Evolutionary conservation across 2,888 invertebrate species (phyloP), one percentile per base, ranked within the genome.

Genomic region (Smittia sp.): DNA sequence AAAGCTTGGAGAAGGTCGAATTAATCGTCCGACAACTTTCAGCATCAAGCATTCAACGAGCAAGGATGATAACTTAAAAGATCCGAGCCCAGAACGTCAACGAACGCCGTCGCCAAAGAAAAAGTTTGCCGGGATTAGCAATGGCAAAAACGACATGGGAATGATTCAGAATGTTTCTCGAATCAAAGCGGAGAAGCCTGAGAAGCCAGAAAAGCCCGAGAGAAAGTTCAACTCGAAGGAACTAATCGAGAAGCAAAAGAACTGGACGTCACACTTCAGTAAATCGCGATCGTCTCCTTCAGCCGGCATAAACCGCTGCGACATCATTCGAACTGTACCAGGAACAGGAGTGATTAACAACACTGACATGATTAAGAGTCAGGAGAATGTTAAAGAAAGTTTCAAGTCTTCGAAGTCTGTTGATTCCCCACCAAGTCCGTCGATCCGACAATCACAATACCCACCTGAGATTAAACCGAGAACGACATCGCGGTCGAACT

Each of bases 231-330:
- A 88, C 78, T 92, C 92, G 75, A 90, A 93, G 77, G 93, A 94
- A 81, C 84, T 94, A 74, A 94, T 94, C 77, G 94, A 93, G 82
- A 93, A 94, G 79, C 94, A 94, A 80, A 90, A 90, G 79, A 95
- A 94, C 83, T 95, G 94, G 94, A 94, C 94, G 32, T 91, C 93
- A 75, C 94, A 93, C 82, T 95, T 94, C 81, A 90, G 91, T 75
- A 93, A 92, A 84, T 86, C 90, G 76, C 86, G 89, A 4, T 77
- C 74, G 24, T 27, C 65, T 83, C 87, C 87, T 9, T 38, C 73
- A 9, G 46, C 63, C 24, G 54, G 20, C 15, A 18, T 54, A n/a
- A 88, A 87, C 80, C 86, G 83, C 25, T 83, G 82, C 77, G 83
- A 83, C 75, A 83, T 83, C 24, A 83, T 83, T 76, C 80, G 83